Percentiles rank a stretch among this genome's conserved stretches.
Conservation (phyloP, 2,113 vertebrate species). For the Tachycineta bicolor region DNA sequence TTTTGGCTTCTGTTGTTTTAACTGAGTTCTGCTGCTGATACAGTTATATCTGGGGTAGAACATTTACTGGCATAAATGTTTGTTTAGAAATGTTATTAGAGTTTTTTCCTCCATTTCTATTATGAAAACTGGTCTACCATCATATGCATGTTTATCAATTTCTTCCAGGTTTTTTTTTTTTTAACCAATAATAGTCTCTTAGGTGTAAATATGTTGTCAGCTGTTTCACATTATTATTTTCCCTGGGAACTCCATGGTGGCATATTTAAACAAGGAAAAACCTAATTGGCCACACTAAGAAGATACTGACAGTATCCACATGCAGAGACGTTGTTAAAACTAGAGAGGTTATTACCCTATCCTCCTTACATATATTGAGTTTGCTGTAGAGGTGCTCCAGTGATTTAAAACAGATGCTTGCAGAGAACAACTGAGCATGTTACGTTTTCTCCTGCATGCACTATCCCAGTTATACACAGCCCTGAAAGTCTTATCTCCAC, state of each 20-base stretch:
- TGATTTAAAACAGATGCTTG: background rate
- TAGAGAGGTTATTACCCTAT: background rate
- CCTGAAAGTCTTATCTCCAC: background rate
- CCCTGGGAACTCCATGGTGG: background rate
- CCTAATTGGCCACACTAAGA: background rate
- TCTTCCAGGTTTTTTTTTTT: background rate
- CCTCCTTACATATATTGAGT: background rate
- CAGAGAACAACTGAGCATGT: background rate
- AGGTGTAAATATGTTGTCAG: background rate
- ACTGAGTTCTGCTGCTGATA: background rate
- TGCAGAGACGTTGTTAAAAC: background rate
- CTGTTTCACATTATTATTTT: background rate
- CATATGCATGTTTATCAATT: background rate
- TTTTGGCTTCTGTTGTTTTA: background rate
- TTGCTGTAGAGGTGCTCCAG: background rate
- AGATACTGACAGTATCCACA: background rate
- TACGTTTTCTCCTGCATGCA: fast-evolving
- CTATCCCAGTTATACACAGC: background rate
- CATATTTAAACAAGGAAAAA: background rate
- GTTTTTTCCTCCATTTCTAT: background rate
- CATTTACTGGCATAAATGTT: background rate
- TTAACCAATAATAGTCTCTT: background rate
- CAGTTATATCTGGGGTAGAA: background rate
- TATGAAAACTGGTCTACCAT: background rate
- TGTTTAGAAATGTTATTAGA: background rate